Evolutionary conservation across 2,888 invertebrate genomes (phyloP), one percentile per base, ranked within the genome.

Genomic region (Melipona bicolor): DNA sequence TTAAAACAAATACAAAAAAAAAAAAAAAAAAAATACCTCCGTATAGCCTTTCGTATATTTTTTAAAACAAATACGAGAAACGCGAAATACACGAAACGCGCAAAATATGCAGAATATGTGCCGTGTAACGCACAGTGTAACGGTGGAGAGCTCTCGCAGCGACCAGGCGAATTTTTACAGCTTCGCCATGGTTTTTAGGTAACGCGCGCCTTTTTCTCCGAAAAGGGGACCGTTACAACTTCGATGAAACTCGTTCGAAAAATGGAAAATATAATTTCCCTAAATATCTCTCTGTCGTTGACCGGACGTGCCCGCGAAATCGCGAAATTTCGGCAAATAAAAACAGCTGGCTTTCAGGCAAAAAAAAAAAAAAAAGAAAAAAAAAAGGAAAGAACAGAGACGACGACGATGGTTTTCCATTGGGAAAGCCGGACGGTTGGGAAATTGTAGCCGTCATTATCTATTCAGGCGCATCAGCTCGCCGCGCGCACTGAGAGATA

Each of bases 381-480:
- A 6, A 5, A 65, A 54, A n/a, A 36, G 19, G 5, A 36, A 32
- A 15, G 36, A 43, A 43, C 36, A 1, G 36, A 43, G 36, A 43
- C 9, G 36, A 43, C 36, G 36, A 36, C 36, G 36, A 43, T 43
- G 36, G 36, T 43, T 43, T 43, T 1, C 36, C 36, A 43, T 43
- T 9, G 36, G 36, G 36, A 43, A 43, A 50, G 73, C 24, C 74
- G 83, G 62, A 78, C 83, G 85, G 70, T 56, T 79, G 81, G 88
- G 86, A 88, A 88, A 90, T 88, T 86, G 83, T 84, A 76, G 83
- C 78, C 80, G 69, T 77, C 82, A 90, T 89, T 85, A 86, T 36
- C 89, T 87, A 87, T 89, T 89, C 90, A 89, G 81, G 81, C 83
- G 87, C 83, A 89, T 88, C 89, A 86, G 84, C 78, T 69, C 70